Evolutionary conservation across 2,888 invertebrate genomes (phyloP), one percentile per base, ranked within the genome.

Genomic region (Aelia acuminata): DNA sequence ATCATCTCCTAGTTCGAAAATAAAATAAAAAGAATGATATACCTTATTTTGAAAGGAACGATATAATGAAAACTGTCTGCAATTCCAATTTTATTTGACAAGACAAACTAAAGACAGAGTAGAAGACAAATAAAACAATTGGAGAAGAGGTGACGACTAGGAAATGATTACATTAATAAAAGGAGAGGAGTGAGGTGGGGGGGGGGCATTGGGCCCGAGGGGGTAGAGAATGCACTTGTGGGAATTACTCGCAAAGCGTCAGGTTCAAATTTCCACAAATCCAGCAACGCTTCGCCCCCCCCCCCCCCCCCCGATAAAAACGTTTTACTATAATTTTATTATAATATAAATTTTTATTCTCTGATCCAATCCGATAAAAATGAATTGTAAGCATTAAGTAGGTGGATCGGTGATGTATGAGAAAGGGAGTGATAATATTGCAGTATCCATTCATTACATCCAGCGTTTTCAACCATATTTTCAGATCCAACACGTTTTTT

Each of bases 111-210:
- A 63, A 63, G 31, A 13, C 63, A 31, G 63, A 31, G 31, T 63
- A 31, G 31, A 63, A 15, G 18, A 63, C 63, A 31, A 63, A 63
- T 63, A 63, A 63, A 63, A 63, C 63, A 63, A 63, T 31, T 63
- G 31, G 18, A 31, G 63, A 63, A 31, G 63, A 63, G 63, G 31
- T 63, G 13, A 31, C 31, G 63, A 31, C 63, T 1, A 63, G 63
- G 63, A 63, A 63, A 63, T 63, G 13, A 63, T 63, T 63, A 31
- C 63, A 63, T 63, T 31, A 63, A 63, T 63, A 63, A 63, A 63
- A 63, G 63, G 57, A 63, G 4, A 1, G 5, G 31, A 15, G 3
- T 4, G 1, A 15, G 31, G 15, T 4, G 4, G 3, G 15, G 1
- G 31, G 31, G 15, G 15, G 4, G 31, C 5, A 63, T 63, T 18